Conservation (phyloP, 2,113 vertebrate species). For the Tor tambroides region DNA sequence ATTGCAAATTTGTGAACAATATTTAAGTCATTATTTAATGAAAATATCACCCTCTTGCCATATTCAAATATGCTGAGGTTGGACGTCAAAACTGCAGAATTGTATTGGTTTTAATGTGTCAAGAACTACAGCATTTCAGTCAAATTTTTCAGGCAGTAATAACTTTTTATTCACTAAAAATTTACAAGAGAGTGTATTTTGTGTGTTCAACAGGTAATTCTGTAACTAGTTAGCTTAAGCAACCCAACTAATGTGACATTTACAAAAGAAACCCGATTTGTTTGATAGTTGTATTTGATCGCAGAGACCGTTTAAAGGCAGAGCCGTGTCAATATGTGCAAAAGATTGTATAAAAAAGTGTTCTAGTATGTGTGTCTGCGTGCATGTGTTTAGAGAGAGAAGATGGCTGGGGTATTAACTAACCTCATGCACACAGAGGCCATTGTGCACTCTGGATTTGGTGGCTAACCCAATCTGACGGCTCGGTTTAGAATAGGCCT, state of each 20-base stretch:
- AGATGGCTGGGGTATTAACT: conserved; percentile 4
- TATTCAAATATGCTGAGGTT: too few species aligned
- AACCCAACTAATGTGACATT: not conserved
- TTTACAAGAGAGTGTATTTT: not conserved
- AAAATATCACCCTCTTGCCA: not conserved
- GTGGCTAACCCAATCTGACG: conserved; percentile 65
- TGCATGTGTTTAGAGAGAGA: not conserved
- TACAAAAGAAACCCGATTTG: not conserved
- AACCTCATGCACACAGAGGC: conserved; percentile 51
- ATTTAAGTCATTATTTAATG: not conserved
- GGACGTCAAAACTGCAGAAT: too few species aligned
- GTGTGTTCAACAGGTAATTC: not conserved
- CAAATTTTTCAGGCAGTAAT: not conserved
- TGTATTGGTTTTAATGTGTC: not conserved
- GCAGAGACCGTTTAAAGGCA: not conserved
- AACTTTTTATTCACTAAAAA: not conserved
- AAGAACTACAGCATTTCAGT: not conserved
- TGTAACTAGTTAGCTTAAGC: not conserved
- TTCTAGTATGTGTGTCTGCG: not conserved
- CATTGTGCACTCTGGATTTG: conserved; percentile 63
- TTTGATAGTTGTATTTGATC: not conserved
- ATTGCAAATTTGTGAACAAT: not conserved
- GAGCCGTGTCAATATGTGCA: not conserved
- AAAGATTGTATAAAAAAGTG: not conserved
- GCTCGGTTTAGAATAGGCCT: conserved; percentile 66